These are phyloP conservation scores for Campoplex capitator DNA, from an alignment of 2,888 invertebrate species.

Conservation along the genomic window DNA sequence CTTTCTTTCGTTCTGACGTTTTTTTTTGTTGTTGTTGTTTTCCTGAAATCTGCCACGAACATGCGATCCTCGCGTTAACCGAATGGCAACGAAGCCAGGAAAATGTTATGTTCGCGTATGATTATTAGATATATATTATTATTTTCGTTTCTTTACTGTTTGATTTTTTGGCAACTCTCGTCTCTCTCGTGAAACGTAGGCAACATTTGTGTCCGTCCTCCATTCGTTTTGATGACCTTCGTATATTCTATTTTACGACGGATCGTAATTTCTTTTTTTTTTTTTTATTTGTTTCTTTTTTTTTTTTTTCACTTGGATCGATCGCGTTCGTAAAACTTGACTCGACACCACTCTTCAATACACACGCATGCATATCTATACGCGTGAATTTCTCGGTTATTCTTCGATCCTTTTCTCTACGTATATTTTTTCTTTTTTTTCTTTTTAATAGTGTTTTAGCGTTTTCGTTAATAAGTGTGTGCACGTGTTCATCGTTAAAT, in stretches of 20 bases:
- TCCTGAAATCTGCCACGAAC: background rate
- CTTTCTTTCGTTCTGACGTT: background rate
- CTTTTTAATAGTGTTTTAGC: constrained; percentile 4
- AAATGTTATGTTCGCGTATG: constrained; percentile 29
- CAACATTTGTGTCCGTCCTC: background rate
- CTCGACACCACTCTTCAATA: background rate
- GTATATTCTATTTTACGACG: constrained; percentile 42
- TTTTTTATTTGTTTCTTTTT: too few relatives aligned
- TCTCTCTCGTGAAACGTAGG: constrained; percentile 10
- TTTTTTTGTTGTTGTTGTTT: background rate
- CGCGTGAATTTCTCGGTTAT: background rate
- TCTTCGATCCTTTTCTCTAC: constrained; percentile 41
- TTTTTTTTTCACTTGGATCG: background rate
- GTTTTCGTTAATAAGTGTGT: constrained; percentile 23
- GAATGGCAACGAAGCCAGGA: background rate
- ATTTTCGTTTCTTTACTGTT: constrained; percentile 40
- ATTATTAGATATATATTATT: constrained; percentile 42
- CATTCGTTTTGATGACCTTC: background rate
- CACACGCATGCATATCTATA: background rate
- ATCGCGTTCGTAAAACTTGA: constrained; percentile 11
- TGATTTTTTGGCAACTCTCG: constrained; percentile 61
- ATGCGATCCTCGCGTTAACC: constrained; percentile 3
- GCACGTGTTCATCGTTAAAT: constrained; percentile 39
- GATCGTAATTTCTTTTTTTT: constrained; percentile 27
- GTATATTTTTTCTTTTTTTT: constrained; percentile 22